These are phyloP conservation scores for Rotaria sp. DNA, from an alignment of 2,888 invertebrate genomes.

Conservation along the genomic window DNA sequence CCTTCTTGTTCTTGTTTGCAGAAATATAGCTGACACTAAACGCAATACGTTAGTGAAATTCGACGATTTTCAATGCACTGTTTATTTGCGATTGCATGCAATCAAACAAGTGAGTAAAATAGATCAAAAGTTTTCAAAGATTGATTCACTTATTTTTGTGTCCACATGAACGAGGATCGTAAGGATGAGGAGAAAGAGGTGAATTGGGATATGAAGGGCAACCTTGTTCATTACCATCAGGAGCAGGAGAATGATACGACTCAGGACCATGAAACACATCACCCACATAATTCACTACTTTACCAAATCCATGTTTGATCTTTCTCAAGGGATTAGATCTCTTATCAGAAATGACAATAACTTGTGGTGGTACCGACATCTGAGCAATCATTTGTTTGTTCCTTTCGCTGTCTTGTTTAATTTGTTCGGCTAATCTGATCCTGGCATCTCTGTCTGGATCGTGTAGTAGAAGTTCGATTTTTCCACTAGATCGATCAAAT, in stretches of 20 bases:
- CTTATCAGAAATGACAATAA: neutral
- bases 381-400: neutral
- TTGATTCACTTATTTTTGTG: neutral
- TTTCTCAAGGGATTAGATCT: neutral
- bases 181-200: neutral
- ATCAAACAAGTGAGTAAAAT: neutral
- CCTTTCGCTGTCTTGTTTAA: neutral
- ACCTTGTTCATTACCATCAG: neutral
- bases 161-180: neutral
- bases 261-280: neutral
- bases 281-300: neutral
- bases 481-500: neutral
- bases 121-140: neutral
- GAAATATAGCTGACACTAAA: too few species aligned
- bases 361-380: neutral
- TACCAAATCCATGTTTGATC: neutral
- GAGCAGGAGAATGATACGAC: neutral
- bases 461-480: neutral
- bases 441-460: neutral
- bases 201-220: neutral
- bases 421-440: neutral
- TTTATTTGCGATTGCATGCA: neutral
- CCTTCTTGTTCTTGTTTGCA: too few species aligned
- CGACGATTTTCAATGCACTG: neutral
- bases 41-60: too few species aligned